Conservation (phyloP, 2,888 invertebrate species). For the Meta bourneti region DNA sequence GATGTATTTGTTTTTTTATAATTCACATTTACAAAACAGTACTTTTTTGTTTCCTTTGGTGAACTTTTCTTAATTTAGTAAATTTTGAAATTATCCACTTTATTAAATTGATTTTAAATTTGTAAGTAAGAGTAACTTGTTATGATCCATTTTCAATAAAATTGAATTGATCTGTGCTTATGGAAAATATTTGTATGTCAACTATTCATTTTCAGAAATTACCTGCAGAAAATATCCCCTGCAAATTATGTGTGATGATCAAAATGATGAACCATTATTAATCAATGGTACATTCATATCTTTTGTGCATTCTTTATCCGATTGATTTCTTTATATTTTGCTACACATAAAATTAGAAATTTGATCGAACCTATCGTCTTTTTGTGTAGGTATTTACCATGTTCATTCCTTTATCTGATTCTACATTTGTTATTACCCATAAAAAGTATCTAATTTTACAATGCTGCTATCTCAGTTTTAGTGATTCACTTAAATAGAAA, state of each 20-base stretch:
- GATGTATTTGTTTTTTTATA: too few relatives aligned
- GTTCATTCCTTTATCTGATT: too few relatives aligned
- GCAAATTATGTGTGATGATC: conserved; percentile 46
- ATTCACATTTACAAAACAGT: too few relatives aligned
- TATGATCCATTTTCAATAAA: too few relatives aligned
- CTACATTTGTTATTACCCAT: not conserved
- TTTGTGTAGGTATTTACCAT: too few relatives aligned
- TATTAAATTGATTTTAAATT: too few relatives aligned
- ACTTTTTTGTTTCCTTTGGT: too few relatives aligned
- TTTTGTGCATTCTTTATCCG: not conserved
- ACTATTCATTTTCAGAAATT: not conserved
- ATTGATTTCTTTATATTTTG: not conserved
- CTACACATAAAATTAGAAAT: not conserved
- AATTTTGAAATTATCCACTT: too few relatives aligned
- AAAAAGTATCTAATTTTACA: not conserved
- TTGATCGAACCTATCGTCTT: too few relatives aligned
- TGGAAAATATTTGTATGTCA: not conserved
- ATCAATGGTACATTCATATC: conserved; percentile 53
- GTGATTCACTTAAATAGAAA: not conserved
- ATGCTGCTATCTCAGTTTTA: not conserved
- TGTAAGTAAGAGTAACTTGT: too few relatives aligned
- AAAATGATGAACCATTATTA: conserved; percentile 46
- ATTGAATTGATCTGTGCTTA: too few relatives aligned
- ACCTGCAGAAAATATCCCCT: not conserved
- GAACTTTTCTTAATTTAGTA: too few relatives aligned